Evolutionary conservation across 2,797 vertebrate genomes (phyloP).

Genomic region (Thalassophryne amazonica): DNA sequence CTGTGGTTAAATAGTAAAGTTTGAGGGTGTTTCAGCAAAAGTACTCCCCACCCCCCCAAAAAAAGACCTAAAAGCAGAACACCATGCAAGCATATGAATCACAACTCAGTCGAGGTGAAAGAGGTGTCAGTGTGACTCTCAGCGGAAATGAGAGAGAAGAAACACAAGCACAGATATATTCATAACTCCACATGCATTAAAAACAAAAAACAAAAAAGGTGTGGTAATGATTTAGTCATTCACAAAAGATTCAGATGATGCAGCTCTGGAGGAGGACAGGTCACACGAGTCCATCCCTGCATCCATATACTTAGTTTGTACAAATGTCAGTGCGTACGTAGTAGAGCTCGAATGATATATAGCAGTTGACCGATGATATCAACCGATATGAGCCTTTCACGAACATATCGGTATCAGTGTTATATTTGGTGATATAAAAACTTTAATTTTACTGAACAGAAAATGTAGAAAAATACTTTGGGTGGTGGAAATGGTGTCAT

Average conservation of each 20-base stretch:
- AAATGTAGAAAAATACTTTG: too few relatives aligned
- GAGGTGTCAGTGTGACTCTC: slow-evolving; percentile 40
- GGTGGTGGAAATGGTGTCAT: too few relatives aligned
- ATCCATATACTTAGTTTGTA: too few relatives aligned
- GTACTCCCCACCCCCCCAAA: slow-evolving; percentile 39
- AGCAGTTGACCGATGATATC: too few relatives aligned
- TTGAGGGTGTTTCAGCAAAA: slow-evolving; percentile 25
- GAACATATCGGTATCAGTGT: too few relatives aligned
- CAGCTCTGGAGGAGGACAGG: slow-evolving; percentile 39
- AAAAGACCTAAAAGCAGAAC: slow-evolving; percentile 41
- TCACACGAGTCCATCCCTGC: too few relatives aligned
- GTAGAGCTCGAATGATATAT: too few relatives aligned
- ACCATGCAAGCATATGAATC: slow-evolving; percentile 39
- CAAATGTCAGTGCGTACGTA: too few relatives aligned
- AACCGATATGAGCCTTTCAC: too few relatives aligned
- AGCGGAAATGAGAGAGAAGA: slow-evolving; percentile 28
- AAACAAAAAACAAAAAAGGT: slow-evolving; percentile 35
- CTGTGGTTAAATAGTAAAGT: slow-evolving; percentile 48
- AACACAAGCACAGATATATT: slow-evolving; percentile 47
- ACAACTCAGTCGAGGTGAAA: slow-evolving; percentile 37
- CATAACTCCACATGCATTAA: slow-evolving; percentile 20
- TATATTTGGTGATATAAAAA: too few relatives aligned
- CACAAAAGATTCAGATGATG: slow-evolving; percentile 54
- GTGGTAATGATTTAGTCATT: slow-evolving; percentile 54
- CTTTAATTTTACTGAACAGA: too few relatives aligned